These are phyloP conservation scores for Cygnus atratus DNA, from an alignment of 2,113 vertebrate genomes.

Conservation along the genomic window DNA sequence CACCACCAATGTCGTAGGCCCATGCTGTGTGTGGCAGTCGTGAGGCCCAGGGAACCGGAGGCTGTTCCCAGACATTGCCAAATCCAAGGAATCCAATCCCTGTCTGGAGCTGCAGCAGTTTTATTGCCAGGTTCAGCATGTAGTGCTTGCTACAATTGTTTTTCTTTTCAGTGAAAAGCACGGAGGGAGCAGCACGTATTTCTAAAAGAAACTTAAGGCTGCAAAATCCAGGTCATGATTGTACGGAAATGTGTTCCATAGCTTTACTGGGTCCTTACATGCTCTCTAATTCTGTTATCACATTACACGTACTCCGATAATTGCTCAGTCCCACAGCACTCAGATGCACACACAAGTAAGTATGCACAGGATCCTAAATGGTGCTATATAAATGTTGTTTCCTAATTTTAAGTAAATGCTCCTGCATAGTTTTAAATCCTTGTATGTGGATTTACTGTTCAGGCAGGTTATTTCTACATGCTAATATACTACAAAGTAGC, in stretches of 20 bases:
- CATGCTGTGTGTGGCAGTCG: fast-evolving
- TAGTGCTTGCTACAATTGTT: neutral
- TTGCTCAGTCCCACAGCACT: neutral
- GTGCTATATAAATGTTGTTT: neutral
- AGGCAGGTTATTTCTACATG: neutral
- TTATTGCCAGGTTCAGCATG: neutral
- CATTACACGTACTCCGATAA: neutral
- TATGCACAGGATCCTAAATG: neutral
- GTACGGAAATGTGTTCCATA: neutral
- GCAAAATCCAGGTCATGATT: neutral
- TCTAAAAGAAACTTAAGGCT: neutral
- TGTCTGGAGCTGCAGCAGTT: neutral
- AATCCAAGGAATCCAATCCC: neutral
- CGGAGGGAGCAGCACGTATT: neutral
- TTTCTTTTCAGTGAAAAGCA: neutral
- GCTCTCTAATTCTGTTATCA: neutral
- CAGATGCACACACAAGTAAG: neutral
- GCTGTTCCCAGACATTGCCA: neutral
- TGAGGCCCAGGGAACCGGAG: fast-evolving
- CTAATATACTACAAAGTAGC: neutral
- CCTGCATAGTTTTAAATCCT: neutral
- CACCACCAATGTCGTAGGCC: fast-evolving
- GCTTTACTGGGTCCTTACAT: neutral
- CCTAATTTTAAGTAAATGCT: neutral
- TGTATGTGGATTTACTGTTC: neutral